Conservation (phyloP, 2,888 invertebrate species). For the Steinernema carpocapsae region DNA sequence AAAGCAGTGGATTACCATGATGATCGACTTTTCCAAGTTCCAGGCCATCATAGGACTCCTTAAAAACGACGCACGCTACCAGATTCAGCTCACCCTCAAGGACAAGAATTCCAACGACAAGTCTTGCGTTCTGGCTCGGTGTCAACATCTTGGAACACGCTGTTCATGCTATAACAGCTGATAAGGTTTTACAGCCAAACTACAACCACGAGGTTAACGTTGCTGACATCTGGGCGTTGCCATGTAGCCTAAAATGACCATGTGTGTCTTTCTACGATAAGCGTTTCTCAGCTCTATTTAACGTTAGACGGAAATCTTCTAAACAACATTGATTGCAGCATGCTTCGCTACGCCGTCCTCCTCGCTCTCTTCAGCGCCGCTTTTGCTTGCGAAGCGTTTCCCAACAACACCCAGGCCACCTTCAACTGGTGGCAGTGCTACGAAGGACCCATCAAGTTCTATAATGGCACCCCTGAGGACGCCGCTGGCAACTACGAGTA, state of each 20-base stretch:
- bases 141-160: too few species aligned
- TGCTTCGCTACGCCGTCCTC: conserved; percentile 30
- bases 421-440: conserved; percentile 28
- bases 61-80: conserved; percentile 21
- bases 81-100: conserved; percentile 15
- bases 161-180: too few species aligned
- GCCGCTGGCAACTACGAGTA: conserved; percentile 48
- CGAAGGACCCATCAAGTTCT: conserved; percentile 43
- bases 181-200: too few species aligned
- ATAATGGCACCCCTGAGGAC: conserved; percentile 47
- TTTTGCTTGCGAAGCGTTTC: conserved; percentile 11
- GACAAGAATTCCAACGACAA: conserved; percentile 14
- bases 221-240: too few species aligned
- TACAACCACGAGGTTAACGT: too few species aligned
- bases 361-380: conserved; percentile 1
- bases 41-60: conserved; percentile 1
- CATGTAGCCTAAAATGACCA: too few species aligned
- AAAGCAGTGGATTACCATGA: too few species aligned
- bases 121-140: conserved; percentile 10
- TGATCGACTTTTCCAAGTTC: conserved; percentile 16
- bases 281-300: too few species aligned
- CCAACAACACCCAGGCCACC: conserved; percentile 12
- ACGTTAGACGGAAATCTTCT: too few species aligned
- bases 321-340: too few species aligned
- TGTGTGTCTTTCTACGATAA: too few species aligned